phyloP scores from a whole-genome alignment of 2,797 vertebrate species.

The Thripadectes ignobilis region DNA sequence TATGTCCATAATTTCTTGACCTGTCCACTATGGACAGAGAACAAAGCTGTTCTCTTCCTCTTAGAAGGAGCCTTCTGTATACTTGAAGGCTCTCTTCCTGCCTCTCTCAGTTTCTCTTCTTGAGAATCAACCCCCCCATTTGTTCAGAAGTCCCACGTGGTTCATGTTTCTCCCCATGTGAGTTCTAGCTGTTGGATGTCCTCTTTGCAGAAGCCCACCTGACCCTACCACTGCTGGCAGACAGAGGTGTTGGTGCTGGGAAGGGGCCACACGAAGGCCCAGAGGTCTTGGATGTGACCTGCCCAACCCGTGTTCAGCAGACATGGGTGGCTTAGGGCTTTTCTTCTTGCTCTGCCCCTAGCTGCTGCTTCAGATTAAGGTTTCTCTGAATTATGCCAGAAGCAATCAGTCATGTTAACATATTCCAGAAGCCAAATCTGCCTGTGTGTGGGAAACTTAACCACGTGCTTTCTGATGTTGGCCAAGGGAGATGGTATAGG shows the following conservation, averaged over 20 bases:
- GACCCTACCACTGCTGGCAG: background rate
- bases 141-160: background rate
- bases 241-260: background rate
- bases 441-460: background rate
- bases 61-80: background rate
- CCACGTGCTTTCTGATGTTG: background rate
- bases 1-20: background rate
- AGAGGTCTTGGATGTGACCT: background rate
- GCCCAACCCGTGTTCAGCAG: background rate
- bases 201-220: background rate
- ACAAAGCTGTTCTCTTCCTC: background rate
- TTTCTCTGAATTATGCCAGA: background rate
- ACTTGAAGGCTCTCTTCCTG: background rate
- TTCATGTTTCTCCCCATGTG: background rate
- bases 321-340: background rate
- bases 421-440: conserved; percentile 30
- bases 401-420: conserved; percentile 38
- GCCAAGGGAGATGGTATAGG: conserved; percentile 11
- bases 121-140: background rate
- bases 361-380: conserved; percentile 28
- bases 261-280: background rate
- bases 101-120: background rate
- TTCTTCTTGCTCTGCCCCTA: background rate
- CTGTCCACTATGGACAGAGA: background rate
- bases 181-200: background rate